Evolutionary conservation across 2,113 vertebrate genomes (phyloP).

Genomic region (Cichladusa arquata): DNA sequence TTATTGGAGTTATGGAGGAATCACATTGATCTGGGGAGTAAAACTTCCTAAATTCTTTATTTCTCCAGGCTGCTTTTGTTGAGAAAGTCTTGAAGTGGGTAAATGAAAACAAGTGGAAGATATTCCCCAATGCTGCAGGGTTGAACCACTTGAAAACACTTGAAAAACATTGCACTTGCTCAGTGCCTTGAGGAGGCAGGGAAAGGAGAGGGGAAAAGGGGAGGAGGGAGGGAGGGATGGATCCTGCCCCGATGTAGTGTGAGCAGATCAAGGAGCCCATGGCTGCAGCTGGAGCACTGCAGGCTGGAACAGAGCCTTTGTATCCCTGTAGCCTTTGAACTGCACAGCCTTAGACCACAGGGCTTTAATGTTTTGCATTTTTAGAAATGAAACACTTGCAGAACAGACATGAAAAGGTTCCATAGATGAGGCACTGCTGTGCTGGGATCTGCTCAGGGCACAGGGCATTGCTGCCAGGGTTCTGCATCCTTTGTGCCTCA

Average conservation of each 20-base stretch:
- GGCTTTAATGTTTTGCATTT: constrained; percentile 22
- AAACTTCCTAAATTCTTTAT: background rate
- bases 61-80: background rate
- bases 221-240: background rate
- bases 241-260: background rate
- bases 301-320: background rate
- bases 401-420: background rate
- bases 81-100: background rate
- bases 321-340: background rate
- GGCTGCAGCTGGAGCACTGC: background rate
- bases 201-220: background rate
- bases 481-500: background rate
- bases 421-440: fast-evolving
- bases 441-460: background rate
- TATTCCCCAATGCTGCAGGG: background rate
- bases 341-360: background rate
- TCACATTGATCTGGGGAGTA: background rate
- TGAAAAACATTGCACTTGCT: background rate
- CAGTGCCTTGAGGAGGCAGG: background rate
- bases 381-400: background rate
- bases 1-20: background rate
- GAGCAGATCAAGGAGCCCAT: background rate
- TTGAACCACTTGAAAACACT: background rate
- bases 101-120: background rate
- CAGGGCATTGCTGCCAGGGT: background rate